Base-by-base conservation (phyloP, 2,888 invertebrate genomes). In the Mesochorus sp. region DNA sequence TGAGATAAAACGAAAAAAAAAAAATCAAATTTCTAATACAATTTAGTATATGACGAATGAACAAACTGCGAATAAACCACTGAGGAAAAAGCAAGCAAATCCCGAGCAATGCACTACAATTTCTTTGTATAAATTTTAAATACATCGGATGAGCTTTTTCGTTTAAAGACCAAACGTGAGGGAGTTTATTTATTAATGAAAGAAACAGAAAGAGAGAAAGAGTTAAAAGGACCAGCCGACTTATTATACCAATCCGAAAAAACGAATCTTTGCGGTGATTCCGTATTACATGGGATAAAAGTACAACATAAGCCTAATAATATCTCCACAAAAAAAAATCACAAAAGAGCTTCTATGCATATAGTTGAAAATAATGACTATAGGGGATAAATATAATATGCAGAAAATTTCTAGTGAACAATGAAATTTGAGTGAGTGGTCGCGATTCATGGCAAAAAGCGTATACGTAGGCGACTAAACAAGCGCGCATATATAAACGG, bases 391-490 rank as follows among this genome's bases (percentile, higher is more conserved):
- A 71, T 61, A 66, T 78, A 66, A 79, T 79, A 79, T 70, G 73
- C 62, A 68, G 14, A 49, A 37, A 64, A 62, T 26, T 62, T 70
- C 74, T 26, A 42, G 70, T 61, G 74, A 61, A 66, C 75, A 75
- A 75, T 79, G 66, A 75, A 75, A 79, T 79, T 74, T 79, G 67
- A 79, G 66, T 61, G 37, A 66, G 53, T 39, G 67, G 42, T 2
- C n/a, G n/a, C n/a, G n/a, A n/a, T 34, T 28, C 3, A 66, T 12
- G 44, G 42, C 8, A 31, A 53, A 44, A 42, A 70, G 51, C 37
- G n/a, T n/a, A 28, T 39, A 42, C 28, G 14, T 26, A 34, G 39
- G 24, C n/a, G 31, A 53, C n/a, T n/a, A n/a, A n/a, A n/a, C n/a
- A 31, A 42, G 61, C 59, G 37, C 39, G 55, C n/a, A n/a, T n/a